Conservation (phyloP, 2,113 vertebrate genomes). For the Numenius arquata region DNA sequence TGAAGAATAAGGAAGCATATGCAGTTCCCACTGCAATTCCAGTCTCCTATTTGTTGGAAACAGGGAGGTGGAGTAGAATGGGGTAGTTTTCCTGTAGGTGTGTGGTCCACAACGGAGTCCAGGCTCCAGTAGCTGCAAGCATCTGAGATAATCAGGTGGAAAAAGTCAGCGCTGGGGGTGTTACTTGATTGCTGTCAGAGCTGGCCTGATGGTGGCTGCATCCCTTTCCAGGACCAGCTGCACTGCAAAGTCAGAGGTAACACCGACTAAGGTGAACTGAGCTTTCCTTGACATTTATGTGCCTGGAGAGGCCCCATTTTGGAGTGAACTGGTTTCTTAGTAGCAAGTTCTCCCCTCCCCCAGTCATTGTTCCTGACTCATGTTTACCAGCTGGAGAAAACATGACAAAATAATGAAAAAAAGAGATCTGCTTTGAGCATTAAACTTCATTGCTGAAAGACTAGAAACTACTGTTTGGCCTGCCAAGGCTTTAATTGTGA, state of each 20-base stretch:
- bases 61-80: background rate
- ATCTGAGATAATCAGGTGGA: background rate
- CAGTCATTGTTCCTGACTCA: conserved; percentile 28
- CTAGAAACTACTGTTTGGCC: conserved; percentile 64
- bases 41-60: background rate
- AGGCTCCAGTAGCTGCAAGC: background rate
- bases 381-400: conserved; percentile 40
- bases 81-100: background rate
- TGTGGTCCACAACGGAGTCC: background rate
- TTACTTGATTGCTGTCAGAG: background rate
- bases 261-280: background rate
- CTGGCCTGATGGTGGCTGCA: background rate
- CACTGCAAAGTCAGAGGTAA: background rate
- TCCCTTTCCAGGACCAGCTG: background rate
- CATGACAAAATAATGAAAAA: conserved; percentile 42
- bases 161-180: background rate
- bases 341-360: background rate
- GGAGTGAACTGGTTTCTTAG: background rate
- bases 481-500: conserved; percentile 66
- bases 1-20: background rate
- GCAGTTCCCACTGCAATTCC: background rate
- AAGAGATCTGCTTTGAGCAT: conserved; percentile 47
- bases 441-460: conserved; percentile 63
- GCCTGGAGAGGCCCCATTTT: background rate
- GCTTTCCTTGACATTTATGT: background rate